Evolutionary conservation across 2,797 vertebrate species (phyloP).

Genomic region (Amniataba percoides): DNA sequence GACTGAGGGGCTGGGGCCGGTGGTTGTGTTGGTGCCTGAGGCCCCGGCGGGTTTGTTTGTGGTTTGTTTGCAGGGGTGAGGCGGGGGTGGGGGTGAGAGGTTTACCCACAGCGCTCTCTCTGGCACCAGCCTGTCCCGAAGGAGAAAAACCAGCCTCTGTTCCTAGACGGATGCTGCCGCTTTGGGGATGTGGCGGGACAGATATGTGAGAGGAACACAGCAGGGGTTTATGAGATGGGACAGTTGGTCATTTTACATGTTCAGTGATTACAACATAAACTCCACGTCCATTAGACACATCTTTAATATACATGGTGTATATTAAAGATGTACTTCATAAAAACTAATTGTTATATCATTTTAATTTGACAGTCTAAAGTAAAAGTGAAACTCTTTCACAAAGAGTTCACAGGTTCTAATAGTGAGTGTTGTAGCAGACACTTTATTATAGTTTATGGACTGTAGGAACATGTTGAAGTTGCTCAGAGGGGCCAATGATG

Average conservation of each 20-base stretch:
- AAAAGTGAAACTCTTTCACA: not conserved
- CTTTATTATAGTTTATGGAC: too few species aligned
- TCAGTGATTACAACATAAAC: constrained; percentile 33
- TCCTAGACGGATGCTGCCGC: constrained; percentile 55
- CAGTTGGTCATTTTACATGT: constrained; percentile 49
- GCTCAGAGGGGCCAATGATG: too few species aligned
- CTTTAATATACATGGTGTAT: not conserved
- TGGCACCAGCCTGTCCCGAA: constrained; percentile 81
- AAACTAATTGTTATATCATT: not conserved
- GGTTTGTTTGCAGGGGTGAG: constrained; percentile 73
- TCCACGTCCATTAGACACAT: not conserved
- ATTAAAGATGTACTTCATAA: not conserved
- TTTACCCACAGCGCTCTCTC: constrained; percentile 73
- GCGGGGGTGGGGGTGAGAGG: constrained; percentile 38
- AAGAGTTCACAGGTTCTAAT: too few species aligned
- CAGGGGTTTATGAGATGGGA: constrained; percentile 19
- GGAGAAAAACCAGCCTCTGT: constrained; percentile 71
- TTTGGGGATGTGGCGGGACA: constrained; percentile 56
- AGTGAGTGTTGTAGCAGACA: not conserved
- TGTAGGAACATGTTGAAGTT: too few species aligned
- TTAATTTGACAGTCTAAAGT: not conserved
- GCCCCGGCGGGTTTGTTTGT: constrained; percentile 75
- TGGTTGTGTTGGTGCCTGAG: constrained; percentile 75
- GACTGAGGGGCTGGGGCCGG: constrained; percentile 68
- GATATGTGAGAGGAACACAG: constrained; percentile 41